Base-by-base conservation (phyloP, 2,888 invertebrate genomes). In the Platerodrilus igneus region DNA sequence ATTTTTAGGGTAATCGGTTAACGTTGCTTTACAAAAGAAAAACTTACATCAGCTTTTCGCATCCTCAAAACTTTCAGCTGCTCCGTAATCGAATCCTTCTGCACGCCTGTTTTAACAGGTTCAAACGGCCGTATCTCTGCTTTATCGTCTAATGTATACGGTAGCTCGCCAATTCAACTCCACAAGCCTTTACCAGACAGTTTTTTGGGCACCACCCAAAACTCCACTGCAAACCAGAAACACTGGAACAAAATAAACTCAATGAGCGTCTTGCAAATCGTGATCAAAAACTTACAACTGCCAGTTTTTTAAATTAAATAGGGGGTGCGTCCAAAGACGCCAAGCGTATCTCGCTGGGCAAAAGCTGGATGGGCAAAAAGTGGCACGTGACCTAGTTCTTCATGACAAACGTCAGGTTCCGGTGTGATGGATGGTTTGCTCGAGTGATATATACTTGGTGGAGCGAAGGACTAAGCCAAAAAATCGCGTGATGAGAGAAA, bases 211-310 rank as follows among this genome's bases (percentile, higher is more conserved):
- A 97, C 15, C 99, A 66, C 2, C 99, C 99, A 60, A 86, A n/a
- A 99, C 66, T 99, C 99, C 2, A 99, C 93, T 0, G 97, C 99
- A 65, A 99, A 99, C 99, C 97, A 99, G 68, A 94, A 99, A 57
- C 96, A 88, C 96, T 96, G 69, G 2, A 73, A 70, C 45, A 41
- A 38, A 15, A 37, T 37, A 38, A n/a, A n/a, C n/a, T n/a, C n/a
- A n/a, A n/a, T n/a, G n/a, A n/a, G n/a, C n/a, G n/a, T n/a, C n/a
- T n/a, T n/a, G 10, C 18, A 9, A 11, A 19, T 18, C n/a, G 11
- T 7, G 19, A 6, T 2, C 2, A 8, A 11, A 27, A 32, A 50
- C 55, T 73, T 68, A 96, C 96, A 55, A 97, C 95, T 1, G 97
- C 94, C 8, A 99, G 74, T 68, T 90, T 93, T 62, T 96, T 93